Conservation (phyloP, 2,797 vertebrate genomes). For the Alfaro cultratus region DNA sequence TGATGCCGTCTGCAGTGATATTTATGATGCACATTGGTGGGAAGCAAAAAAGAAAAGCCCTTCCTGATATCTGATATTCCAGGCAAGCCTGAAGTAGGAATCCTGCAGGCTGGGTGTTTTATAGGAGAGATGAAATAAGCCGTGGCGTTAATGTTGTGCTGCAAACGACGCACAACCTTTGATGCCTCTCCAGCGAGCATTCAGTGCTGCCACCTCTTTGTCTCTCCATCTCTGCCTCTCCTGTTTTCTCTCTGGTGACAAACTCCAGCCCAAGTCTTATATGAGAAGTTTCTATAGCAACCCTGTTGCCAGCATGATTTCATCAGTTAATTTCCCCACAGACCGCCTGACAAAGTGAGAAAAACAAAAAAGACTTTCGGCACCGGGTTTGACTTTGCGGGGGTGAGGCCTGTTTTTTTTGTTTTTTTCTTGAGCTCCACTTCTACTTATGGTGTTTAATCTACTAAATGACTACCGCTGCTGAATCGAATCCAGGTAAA, state of each 20-base stretch:
- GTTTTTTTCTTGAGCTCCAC: conserved; percentile 15
- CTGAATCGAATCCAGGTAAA: conserved; percentile 28
- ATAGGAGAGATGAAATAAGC: conserved; percentile 51
- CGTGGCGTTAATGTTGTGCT: conserved; percentile 53
- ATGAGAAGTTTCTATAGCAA: conserved; percentile 80
- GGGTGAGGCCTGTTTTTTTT: conserved; percentile 43
- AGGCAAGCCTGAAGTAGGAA: conserved; percentile 21
- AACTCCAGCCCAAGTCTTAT: conserved; percentile 67
- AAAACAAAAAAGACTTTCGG: conserved; percentile 54
- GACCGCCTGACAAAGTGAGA: conserved; percentile 63
- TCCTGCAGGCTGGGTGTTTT: conserved; percentile 15
- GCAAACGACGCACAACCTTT: conserved; percentile 63
- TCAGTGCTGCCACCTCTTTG: conserved; percentile 50
- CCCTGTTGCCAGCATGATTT: conserved; percentile 67
- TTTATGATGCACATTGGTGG: conserved; percentile 36
- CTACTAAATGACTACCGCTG: conserved; percentile 36
- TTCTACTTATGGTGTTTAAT: conserved; percentile 41
- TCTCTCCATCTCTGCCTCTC: conserved; percentile 23
- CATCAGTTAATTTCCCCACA: conserved; percentile 77
- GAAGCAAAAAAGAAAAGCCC: conserved; percentile 18
- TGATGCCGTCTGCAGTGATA: conserved; percentile 20
- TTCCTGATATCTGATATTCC: conserved; percentile 11
- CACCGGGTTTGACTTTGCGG: conserved; percentile 59
- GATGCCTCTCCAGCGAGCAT: conserved; percentile 60
- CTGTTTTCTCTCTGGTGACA: conserved; percentile 57